Evolutionary conservation across 2,797 vertebrate genomes (phyloP).

Genomic region (Smutsia temminckii): DNA sequence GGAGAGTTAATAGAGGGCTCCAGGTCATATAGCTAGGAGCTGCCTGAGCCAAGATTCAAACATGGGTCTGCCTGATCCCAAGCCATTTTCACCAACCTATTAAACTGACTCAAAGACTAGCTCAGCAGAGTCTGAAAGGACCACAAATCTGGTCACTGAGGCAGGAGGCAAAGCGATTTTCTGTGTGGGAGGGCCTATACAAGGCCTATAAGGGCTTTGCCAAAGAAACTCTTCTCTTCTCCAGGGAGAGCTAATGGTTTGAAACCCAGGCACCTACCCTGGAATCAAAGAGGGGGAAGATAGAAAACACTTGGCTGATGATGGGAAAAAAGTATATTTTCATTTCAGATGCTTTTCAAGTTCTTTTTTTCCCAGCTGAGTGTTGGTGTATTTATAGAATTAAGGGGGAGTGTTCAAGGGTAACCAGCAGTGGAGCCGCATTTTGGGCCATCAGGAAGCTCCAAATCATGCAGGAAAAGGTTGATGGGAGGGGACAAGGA

Average conservation of each 20-base stretch:
- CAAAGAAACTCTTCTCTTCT: background rate
- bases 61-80: background rate
- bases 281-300: conserved; percentile 29
- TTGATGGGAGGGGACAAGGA: conserved; percentile 34
- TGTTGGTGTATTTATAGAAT: conserved; percentile 77
- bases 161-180: background rate
- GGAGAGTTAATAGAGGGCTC: background rate
- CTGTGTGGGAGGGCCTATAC: background rate
- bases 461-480: conserved; percentile 41
- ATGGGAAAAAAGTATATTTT: conserved; percentile 73
- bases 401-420: conserved; percentile 69
- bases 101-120: background rate
- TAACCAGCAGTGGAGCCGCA: conserved; percentile 47
- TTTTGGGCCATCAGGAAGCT: conserved; percentile 60
- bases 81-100: background rate
- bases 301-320: conserved; percentile 39
- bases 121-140: background rate
- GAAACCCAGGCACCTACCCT: background rate
- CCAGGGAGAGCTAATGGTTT: background rate
- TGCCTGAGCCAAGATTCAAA: background rate
- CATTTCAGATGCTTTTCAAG: conserved; percentile 78
- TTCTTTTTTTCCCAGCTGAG: conserved; percentile 74
- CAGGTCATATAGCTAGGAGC: background rate
- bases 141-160: background rate
- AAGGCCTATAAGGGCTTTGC: background rate